A percentile compares a stretch with the other conserved stretches of the same genome.
Conservation (phyloP, 2,797 vertebrate species). For the Sebastes minor region DNA sequence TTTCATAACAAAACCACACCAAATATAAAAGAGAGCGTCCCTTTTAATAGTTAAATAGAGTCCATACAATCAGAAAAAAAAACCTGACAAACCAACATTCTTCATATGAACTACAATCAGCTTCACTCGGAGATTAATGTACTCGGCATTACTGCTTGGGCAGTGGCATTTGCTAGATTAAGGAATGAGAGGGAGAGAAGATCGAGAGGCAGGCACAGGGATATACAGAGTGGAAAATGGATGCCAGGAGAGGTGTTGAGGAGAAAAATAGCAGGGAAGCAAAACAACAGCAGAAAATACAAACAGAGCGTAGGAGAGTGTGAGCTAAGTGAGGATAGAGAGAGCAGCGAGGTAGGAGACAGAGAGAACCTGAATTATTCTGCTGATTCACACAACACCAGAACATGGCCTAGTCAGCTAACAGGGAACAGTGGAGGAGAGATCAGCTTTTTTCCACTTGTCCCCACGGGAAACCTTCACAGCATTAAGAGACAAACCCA, state of each 20-base stretch:
- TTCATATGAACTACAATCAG: conserved; percentile 19
- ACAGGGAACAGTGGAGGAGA: conserved; percentile 31
- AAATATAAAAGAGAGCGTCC: conserved; percentile 12
- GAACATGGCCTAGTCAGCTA: conserved; percentile 57
- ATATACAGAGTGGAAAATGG: not conserved
- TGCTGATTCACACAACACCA: conserved; percentile 63
- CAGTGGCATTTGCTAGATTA: not conserved
- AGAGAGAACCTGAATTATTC: conserved; percentile 42
- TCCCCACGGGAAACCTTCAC: conserved; percentile 31
- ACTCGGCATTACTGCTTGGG: not conserved
- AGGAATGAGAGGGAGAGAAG: not conserved
- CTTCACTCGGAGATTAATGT: conserved; percentile 21
- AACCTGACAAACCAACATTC: not conserved
- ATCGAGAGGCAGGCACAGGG: not conserved
- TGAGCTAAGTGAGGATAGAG: not conserved
- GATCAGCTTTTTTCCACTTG: conserved; percentile 49
- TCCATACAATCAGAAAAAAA: conserved; percentile 21
- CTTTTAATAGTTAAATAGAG: conserved; percentile 63
- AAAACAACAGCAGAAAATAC: conserved; percentile 20
- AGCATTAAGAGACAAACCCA: conserved; percentile 27
- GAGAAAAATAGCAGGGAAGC: not conserved
- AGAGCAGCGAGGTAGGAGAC: conserved; percentile 11
- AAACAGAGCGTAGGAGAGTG: not conserved
- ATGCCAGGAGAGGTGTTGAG: not conserved
- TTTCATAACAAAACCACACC: not conserved